Evolutionary conservation across 2,888 invertebrate genomes (phyloP), one percentile per base, ranked within the genome.

Genomic region (Rhagonycha fulva): DNA sequence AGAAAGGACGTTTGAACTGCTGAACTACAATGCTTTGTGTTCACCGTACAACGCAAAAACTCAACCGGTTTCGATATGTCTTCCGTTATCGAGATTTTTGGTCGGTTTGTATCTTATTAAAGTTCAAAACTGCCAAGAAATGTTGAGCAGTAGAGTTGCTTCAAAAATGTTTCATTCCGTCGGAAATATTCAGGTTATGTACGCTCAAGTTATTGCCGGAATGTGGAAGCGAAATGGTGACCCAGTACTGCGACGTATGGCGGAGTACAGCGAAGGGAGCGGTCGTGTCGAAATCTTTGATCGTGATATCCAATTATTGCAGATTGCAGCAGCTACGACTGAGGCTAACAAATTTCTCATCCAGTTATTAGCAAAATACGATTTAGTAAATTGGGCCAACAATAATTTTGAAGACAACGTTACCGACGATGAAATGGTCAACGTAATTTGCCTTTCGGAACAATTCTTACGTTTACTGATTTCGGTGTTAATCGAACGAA

Each of bases 221-320:
- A 96, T 99, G 96, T 99, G 99, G 99, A 92, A 98, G 5, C 91
- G 99, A 78, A 99, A 99, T 88, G 99, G 99, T 1, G 98, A 97
- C 89, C 97, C 98, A 0, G 89, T 99, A 28, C 91, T 98, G 72
- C 98, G 99, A 89, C 99, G 99, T 88, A 92, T 99, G 0, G 97
- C 95, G 88, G 98, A 98, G 89, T 98, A 98, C 88, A 95, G 96
- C 86, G 98, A 98, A 87, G 97, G 98, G 14, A 95, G 96, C 85
- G 98, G 98, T 84, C 93, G 98, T 76, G 92, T 94, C 0, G 98
- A 98, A 89, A 99, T 98, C 98, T 89, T 96, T 79, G 98, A 99
- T 88, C 90, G 96, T 76, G 98, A 99, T 85, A 93, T 98, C 75
- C 92, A 95, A 3, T 90, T 95, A 83, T 88, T 97, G 74, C 97